These are phyloP conservation scores for Oreonectes daqikongensis DNA, from an alignment of 2,797 vertebrate species.

Conservation along the genomic window DNA sequence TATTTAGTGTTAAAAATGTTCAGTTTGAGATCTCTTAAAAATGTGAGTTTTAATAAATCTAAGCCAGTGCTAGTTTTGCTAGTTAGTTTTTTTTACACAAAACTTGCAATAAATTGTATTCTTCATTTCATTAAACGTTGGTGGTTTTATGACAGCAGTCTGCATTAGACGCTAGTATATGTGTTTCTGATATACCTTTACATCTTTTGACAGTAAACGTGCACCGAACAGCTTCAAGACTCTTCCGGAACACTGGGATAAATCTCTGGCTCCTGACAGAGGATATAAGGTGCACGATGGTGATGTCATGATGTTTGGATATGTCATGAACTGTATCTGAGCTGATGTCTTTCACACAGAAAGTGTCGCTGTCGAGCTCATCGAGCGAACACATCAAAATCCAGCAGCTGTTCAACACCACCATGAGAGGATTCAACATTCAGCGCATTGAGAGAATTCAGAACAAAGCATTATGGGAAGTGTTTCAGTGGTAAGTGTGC, in stretches of 20 bases:
- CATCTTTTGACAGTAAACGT: slow-evolving; percentile 56
- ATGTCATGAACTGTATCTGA: neutral
- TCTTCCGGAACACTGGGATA: slow-evolving; percentile 73
- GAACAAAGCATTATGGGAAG: slow-evolving; percentile 83
- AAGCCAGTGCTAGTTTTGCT: no score
- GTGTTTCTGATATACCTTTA: no score
- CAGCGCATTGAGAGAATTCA: slow-evolving; percentile 72
- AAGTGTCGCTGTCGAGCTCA: slow-evolving; percentile 54
- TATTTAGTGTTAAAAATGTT: neutral
- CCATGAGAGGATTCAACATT: slow-evolving; percentile 76
- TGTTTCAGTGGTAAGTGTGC: slow-evolving; percentile 81
- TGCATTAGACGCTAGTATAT: neutral
- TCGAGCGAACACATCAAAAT: slow-evolving; percentile 73
- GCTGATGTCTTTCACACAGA: slow-evolving; percentile 56
- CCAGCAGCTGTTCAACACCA: slow-evolving; percentile 73
- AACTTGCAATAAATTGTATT: no score
- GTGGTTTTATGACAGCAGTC: neutral
- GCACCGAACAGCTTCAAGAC: slow-evolving; percentile 21
- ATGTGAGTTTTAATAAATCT: no score
- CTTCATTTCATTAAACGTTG: no score
- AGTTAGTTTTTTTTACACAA: neutral
- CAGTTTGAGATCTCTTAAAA: no score
- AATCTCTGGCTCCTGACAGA: slow-evolving; percentile 59
- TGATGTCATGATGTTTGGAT: neutral
- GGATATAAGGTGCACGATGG: slow-evolving; percentile 68